Conservation (phyloP, 2,797 vertebrate species). For the Microctenopoma stevenorrisi region DNA sequence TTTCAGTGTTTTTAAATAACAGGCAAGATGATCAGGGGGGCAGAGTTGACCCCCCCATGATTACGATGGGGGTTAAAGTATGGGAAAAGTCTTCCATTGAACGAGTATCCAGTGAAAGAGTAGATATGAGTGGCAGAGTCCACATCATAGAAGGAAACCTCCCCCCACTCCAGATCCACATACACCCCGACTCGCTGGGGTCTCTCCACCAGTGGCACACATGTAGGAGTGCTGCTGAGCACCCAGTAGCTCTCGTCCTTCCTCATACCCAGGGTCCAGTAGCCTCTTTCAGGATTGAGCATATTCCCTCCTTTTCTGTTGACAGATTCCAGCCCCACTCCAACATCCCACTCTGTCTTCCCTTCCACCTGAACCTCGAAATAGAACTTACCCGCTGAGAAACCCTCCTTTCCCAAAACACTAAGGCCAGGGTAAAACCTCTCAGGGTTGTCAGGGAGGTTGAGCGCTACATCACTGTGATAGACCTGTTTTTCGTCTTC, state of each 20-base stretch:
- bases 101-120: constrained; percentile 76
- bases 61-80: constrained; percentile 78
- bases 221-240: constrained; percentile 62
- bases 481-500: constrained; percentile 71
- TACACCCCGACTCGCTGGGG: constrained; percentile 75
- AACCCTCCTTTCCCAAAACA: constrained; percentile 74
- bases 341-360: constrained; percentile 80
- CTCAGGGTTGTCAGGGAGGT: constrained; percentile 61
- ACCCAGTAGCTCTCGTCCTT: constrained; percentile 70
- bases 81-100: constrained; percentile 67
- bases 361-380: constrained; percentile 78
- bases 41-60: constrained; percentile 70
- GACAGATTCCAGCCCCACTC: constrained; percentile 72
- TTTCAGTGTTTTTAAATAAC: constrained; percentile 32
- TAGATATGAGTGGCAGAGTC: constrained; percentile 74
- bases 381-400: constrained; percentile 75
- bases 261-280: constrained; percentile 76
- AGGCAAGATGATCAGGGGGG: constrained; percentile 71
- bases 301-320: constrained; percentile 74
- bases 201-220: constrained; percentile 56
- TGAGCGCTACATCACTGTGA: constrained; percentile 53
- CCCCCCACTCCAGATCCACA: constrained; percentile 74
- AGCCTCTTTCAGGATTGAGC: constrained; percentile 72
- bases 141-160: constrained; percentile 79
- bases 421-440: constrained; percentile 77